A percentile compares a stretch with the other conserved stretches of the same genome.
Evolutionary conservation across 2,888 invertebrate species (phyloP).

Genomic region (Dichetophora obliterata): DNA sequence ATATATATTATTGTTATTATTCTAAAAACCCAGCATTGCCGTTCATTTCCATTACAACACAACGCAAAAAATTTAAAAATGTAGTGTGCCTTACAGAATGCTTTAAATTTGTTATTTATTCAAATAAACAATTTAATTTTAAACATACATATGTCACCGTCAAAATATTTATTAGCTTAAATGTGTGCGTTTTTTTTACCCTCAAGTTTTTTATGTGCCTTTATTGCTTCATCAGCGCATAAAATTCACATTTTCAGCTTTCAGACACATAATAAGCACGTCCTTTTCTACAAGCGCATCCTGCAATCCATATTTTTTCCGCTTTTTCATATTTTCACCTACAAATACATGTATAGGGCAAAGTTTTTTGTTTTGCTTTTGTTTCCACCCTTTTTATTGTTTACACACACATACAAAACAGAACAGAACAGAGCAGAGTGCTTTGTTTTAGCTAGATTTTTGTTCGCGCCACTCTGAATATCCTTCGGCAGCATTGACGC

Average conservation of each 20-base stretch:
- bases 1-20: too few relatives aligned
- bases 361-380: too few relatives aligned
- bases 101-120: neutral
- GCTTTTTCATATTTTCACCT: too few relatives aligned
- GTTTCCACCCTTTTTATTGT: neutral
- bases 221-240: constrained; percentile 4
- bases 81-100: neutral
- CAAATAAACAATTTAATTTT: neutral
- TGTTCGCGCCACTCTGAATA: neutral
- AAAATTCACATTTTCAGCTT: constrained; percentile 13
- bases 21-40: too few relatives aligned
- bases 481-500: neutral
- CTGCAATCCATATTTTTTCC: neutral
- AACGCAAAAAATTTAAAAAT: too few relatives aligned
- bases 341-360: too few relatives aligned
- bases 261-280: constrained; percentile 17
- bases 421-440: neutral
- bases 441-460: neutral
- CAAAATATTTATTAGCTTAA: neutral
- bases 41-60: too few relatives aligned
- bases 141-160: neutral
- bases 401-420: neutral
- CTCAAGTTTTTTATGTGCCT: neutral
- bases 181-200: neutral
- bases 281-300: neutral